Base-by-base conservation (phyloP, 2,113 vertebrate species). In the Acinonyx jubatus region DNA sequence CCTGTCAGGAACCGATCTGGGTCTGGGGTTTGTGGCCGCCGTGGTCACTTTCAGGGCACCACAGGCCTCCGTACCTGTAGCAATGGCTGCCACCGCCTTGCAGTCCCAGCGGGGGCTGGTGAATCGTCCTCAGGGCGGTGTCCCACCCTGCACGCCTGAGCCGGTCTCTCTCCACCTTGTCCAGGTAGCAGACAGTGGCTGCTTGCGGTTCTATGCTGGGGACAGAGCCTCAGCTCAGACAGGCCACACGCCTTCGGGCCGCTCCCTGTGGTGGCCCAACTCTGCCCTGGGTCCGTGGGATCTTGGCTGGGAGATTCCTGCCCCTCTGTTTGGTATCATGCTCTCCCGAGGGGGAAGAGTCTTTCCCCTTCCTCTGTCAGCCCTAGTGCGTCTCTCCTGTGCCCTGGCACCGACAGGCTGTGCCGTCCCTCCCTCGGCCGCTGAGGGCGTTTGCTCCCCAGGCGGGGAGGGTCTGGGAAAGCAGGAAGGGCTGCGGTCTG, bases 161-260 rank as follows among this genome's bases (percentile, higher is more conserved):
- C 2, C 5, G 23, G 18, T 50, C 85, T 71, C 36, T 5, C 50
- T 52, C 33, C 18, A 12, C 31, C 52, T 81, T 50, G 12, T 36
- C 50, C 31, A 33, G 16, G 76, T 0, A 0, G 71, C 19, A 55
- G 9, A 23, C 2, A 0, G 16, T 13, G 33, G 36, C 45, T 78
- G 48, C 38, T 57, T 48, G 15, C 48, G 57, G 45, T 5, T 84
- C 29, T 45, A 3, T 4, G 7, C 23, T 18, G n/a, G 29, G 1
- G 31, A 19, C 33, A 21, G 41, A 82, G 66, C 55, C 25, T 52
- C 52, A 27, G 55, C 29, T 41, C 11, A 21, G 27, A 83, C 36
- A 45, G 57, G 10, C 45, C 12, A 5, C 23, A 0, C 3, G 13
- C 6, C 41, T 21, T 73, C 2, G 0, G 15, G 66, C 38, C 50